Base-by-base conservation (phyloP, 2,797 vertebrate genomes). In the Jordanella pulchra region DNA sequence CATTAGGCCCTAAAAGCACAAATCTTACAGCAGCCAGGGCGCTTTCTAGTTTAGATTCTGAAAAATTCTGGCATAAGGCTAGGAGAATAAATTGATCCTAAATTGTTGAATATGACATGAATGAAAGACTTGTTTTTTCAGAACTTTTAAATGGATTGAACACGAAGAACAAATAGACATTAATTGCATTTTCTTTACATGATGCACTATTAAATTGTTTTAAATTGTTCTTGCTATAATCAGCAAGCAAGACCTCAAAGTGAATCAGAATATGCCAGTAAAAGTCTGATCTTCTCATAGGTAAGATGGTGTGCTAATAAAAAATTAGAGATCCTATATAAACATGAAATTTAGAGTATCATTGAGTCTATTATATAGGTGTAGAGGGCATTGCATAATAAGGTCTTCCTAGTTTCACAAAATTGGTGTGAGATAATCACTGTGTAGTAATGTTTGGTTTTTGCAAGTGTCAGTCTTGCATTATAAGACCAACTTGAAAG, bases 401-500 rank as follows among this genome's bases (percentile, higher is more conserved):
- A 56, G 60, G 53, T 45, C 65, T 23, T 53, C 15, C 71, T 45
- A 39, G 28, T 71, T 54, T 67, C 47, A 69, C 11, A 27, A 61
- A 71, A 61, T 55, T 69, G 70, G 25, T 56, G 32, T 54, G 11
- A 13, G 27, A 42, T 18, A 15, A 2, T 21, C n/a, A 28, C 35
- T 65, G 53, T 13, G 23, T 17, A 6, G 45, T 28, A 42, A 21
- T 39, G 60, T 84, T 79, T 72, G 51, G 27, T 61, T 73, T 80
- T 74, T 77, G 10, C 28, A 55, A 67, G 54, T 74, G 82, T 84
- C 73, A 80, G 69, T 77, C 72, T 73, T 65, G 44, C 61, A 63
- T 81, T 85, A 86, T 82, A 83, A 76, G 72, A 78, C 72, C 88
- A 84, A 89, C 84, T 87, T 69, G 68, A 71, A 80, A 73, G 54